Evolutionary conservation across 2,113 vertebrate species (phyloP), one percentile per base, ranked within the genome.

Genomic region (Mobula birostris): DNA sequence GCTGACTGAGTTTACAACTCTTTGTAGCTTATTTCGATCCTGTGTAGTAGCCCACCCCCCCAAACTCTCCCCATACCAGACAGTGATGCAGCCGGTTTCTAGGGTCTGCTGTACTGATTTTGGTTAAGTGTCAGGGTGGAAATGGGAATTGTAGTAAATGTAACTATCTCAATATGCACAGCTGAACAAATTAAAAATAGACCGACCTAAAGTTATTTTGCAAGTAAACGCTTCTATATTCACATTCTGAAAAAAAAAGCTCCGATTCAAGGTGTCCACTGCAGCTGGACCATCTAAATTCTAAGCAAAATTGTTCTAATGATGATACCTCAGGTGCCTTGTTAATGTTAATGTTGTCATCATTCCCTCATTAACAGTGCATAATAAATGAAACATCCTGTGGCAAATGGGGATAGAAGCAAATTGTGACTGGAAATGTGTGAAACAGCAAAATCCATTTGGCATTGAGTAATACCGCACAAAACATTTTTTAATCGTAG

Each of bases 371-470:
- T 90, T 90, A 90, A 19, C 85, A 90, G 85, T n/a, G 85, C 85
- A 90, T 90, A 66, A 90, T 61, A 68, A 90, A 90, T 90, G 58
- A 32, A 90, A 90, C 85, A 90, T 90, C 85, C 61, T 32, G 61
- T 90, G 85, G 85, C 85, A 90, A 90, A 36, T 32, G 85, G n/a
- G n/a, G n/a, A 90, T 8, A 36, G 61, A 66, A 68, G 15, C 61
- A 90, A 58, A 90, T 66, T 68, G 36, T 32, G 61, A 32, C 85
- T 66, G 85, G 14, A 90, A 90, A 63, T 66, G 61, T 66, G 61
- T 90, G 85, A 90, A 90, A 68, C 17, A 15, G 61, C 58, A 90
- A 29, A 61, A 66, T 68, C 0, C 29, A 66, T 90, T 66, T 68
- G 72, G 29, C 85, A 90, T 66, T 32, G 85, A 6, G 85, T 66